Conservation (phyloP, 2,888 invertebrate genomes). For the Drosophila limbata region DNA sequence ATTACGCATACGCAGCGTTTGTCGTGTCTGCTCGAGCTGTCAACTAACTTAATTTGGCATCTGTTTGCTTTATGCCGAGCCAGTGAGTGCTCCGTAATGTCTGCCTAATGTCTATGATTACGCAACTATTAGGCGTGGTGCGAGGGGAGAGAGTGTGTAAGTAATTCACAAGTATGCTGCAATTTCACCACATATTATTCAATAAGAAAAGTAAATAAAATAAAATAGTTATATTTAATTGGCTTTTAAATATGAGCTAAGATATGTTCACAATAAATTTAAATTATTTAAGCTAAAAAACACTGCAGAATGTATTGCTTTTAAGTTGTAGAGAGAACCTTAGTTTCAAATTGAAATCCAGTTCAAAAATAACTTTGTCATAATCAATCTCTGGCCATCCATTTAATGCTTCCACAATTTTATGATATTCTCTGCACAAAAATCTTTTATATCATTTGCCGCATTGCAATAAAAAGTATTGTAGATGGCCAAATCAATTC, state of each 20-base stretch:
- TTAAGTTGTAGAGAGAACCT: neutral
- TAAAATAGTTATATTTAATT: too few species aligned
- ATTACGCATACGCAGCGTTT: conserved; percentile 66
- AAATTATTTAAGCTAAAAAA: neutral
- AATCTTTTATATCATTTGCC: conserved; percentile 1
- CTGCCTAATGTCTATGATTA: conserved; percentile 27
- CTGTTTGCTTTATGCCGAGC: neutral
- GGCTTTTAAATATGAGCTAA: too few species aligned
- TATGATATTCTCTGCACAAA: conserved; percentile 1
- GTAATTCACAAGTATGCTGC: conserved; percentile 16
- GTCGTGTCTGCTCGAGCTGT: neutral
- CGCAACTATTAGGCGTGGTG: conserved; percentile 16
- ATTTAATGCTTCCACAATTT: conserved; percentile 3
- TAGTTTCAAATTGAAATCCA: neutral
- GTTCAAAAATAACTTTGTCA: neutral
- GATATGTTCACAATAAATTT: too few species aligned
- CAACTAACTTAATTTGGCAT: conserved; percentile 36
- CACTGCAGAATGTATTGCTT: neutral
- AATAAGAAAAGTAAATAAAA: neutral
- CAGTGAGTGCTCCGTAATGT: conserved; percentile 26
- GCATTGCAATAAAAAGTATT: conserved; percentile 11
- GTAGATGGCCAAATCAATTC: conserved; percentile 22
- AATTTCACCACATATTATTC: conserved; percentile 25
- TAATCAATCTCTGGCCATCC: neutral
- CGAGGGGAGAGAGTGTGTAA: neutral